phyloP scores from a whole-genome alignment of 2,797 vertebrate genomes.

The Apogon talboti region DNA sequence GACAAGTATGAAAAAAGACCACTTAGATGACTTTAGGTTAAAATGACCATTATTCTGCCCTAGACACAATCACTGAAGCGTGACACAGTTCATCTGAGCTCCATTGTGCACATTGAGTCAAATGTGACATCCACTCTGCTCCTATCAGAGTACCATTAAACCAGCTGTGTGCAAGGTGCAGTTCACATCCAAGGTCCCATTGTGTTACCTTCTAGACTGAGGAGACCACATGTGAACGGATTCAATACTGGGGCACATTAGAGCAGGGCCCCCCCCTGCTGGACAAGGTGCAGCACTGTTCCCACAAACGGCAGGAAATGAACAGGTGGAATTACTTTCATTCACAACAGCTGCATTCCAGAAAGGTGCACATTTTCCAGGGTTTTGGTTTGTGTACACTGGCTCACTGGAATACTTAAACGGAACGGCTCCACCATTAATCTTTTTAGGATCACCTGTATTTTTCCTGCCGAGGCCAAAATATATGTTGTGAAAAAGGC shows the following conservation, averaged over 20 bases:
- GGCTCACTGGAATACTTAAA: too few relatives aligned
- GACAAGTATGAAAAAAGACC: slow-evolving; percentile 67
- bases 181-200: slow-evolving; percentile 59
- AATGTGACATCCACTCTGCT: slow-evolving; percentile 24
- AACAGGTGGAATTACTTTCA: too few relatives aligned
- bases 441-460: too few relatives aligned
- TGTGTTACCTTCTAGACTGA: slow-evolving; percentile 53
- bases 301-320: background rate
- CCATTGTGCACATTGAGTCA: too few relatives aligned
- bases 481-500: too few relatives aligned
- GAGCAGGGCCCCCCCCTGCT: slow-evolving; percentile 47
- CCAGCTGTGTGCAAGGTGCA: slow-evolving; percentile 74
- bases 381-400: too few relatives aligned
- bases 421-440: too few relatives aligned
- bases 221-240: slow-evolving; percentile 3
- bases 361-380: too few relatives aligned
- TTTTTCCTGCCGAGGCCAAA: too few relatives aligned
- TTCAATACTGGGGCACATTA: background rate
- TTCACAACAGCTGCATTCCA: too few relatives aligned
- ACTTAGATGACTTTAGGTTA: slow-evolving; percentile 51
- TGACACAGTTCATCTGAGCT: too few relatives aligned
- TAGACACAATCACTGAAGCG: too few relatives aligned
- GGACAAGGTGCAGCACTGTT: slow-evolving; percentile 10
- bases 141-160: slow-evolving; percentile 22
- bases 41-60: slow-evolving; percentile 6